Conservation (phyloP, 1,140 invertebrate species). For the Macrotrachela quadricornifera region DNA sequence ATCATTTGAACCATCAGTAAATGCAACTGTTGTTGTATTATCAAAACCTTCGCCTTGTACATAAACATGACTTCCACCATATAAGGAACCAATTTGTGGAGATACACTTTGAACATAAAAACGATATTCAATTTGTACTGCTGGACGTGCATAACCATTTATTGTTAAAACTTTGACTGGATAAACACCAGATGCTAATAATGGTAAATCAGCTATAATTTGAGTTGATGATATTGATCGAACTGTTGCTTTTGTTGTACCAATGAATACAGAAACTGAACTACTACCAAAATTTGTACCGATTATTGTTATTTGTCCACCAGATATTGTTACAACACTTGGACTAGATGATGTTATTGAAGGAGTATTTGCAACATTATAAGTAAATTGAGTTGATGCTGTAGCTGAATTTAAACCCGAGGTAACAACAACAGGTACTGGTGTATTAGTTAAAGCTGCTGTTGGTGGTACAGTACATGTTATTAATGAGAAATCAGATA, state of each 20-base stretch:
- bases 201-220: conserved; percentile 11
- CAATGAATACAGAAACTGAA: conserved; percentile 8
- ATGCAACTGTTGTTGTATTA: conserved; percentile 12
- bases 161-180: neutral
- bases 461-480: conserved; percentile 2
- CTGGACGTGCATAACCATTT: neutral
- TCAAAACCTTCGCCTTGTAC: conserved; percentile 18
- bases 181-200: conserved; percentile 12
- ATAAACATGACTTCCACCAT: conserved; percentile 18
- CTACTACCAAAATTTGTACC: conserved; percentile 13
- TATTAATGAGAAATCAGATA: too few relatives aligned
- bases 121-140: neutral
- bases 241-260: conserved; percentile 8
- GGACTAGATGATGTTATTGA: neutral
- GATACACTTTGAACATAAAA: conserved; percentile 8
- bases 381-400: conserved; percentile 9
- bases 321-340: neutral
- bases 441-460: neutral
- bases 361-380: conserved; percentile 1
- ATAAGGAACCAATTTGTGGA: conserved; percentile 3
- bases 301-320: conserved; percentile 12
- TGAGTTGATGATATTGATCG: conserved; percentile 6
- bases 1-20: conserved; percentile 10
- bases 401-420: conserved; percentile 7
- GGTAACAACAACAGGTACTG: conserved; percentile 9